A percentile compares a stretch with the other conserved stretches of the same genome.
phyloP scores from a whole-genome alignment of 2,113 vertebrate genomes.

The Melanerpes formicivorus region DNA sequence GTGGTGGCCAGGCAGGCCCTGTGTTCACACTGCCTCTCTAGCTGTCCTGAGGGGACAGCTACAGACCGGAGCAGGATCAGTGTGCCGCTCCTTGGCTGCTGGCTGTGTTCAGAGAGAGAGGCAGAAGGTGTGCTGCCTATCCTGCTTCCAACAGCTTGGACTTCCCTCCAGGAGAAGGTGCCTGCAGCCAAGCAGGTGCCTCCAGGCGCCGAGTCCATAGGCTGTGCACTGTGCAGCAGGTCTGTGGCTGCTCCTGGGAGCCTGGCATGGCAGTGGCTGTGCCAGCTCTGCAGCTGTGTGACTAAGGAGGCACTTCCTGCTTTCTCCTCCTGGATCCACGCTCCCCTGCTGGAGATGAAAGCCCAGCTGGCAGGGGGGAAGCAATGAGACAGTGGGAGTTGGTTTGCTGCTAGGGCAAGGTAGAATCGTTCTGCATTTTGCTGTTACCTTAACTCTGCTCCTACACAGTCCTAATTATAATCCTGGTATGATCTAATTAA shows the following conservation, averaged over 20 bases:
- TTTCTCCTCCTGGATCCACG: background rate
- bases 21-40: background rate
- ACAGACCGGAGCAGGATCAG: background rate
- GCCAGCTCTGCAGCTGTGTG: background rate
- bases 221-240: too few relatives aligned
- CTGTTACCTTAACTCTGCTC: slow-evolving; percentile 70
- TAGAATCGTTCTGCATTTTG: slow-evolving; percentile 32
- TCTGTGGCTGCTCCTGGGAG: background rate
- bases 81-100: background rate
- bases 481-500: slow-evolving; percentile 64
- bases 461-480: slow-evolving; percentile 71
- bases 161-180: background rate
- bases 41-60: background rate
- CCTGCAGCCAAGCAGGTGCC: background rate
- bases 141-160: background rate
- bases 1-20: background rate
- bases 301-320: background rate
- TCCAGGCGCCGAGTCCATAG: accelerated
- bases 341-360: background rate
- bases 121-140: background rate
- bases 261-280: accelerated
- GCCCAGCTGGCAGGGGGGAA: background rate
- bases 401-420: background rate
- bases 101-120: background rate
- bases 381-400: background rate